phyloP scores from a whole-genome alignment of 2,888 invertebrate species.

The Pasiphila rectangulata region DNA sequence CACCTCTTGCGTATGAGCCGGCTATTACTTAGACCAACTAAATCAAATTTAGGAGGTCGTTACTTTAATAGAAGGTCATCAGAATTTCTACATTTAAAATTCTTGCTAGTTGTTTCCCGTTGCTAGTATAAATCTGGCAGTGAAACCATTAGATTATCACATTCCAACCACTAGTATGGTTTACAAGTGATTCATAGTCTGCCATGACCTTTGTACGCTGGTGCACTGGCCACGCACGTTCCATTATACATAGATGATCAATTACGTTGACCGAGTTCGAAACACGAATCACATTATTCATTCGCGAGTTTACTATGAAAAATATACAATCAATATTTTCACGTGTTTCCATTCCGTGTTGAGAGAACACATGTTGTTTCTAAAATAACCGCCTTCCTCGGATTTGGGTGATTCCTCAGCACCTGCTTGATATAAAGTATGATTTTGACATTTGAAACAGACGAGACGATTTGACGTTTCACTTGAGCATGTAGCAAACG shows the following conservation, averaged over 20 bases:
- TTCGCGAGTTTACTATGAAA: background rate
- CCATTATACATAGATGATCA: too few species aligned
- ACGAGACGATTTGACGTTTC: too few species aligned
- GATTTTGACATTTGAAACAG: too few species aligned
- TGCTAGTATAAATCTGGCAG: slow-evolving; percentile 13
- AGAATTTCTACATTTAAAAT: background rate
- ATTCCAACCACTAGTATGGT: slow-evolving; percentile 11
- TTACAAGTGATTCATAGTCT: slow-evolving; percentile 21
- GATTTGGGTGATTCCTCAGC: too few species aligned
- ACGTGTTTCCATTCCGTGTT: background rate
- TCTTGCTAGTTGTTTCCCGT: background rate
- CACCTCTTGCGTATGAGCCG: too few species aligned
- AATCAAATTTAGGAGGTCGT: background rate
- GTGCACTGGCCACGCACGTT: background rate
- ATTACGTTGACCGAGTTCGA: too few species aligned
- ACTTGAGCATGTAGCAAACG: too few species aligned
- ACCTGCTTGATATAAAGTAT: too few species aligned
- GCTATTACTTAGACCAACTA: too few species aligned
- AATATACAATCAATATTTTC: background rate
- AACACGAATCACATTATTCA: slow-evolving; percentile 7
- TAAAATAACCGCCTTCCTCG: too few species aligned
- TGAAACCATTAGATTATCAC: slow-evolving; percentile 2
- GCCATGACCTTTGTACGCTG: slow-evolving; percentile 15
- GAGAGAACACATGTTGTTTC: too few species aligned
- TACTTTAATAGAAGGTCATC: background rate